Evolutionary conservation across 2,888 invertebrate species (phyloP), one percentile per base, ranked within the genome.

Genomic region (Flexamia atlantica): DNA sequence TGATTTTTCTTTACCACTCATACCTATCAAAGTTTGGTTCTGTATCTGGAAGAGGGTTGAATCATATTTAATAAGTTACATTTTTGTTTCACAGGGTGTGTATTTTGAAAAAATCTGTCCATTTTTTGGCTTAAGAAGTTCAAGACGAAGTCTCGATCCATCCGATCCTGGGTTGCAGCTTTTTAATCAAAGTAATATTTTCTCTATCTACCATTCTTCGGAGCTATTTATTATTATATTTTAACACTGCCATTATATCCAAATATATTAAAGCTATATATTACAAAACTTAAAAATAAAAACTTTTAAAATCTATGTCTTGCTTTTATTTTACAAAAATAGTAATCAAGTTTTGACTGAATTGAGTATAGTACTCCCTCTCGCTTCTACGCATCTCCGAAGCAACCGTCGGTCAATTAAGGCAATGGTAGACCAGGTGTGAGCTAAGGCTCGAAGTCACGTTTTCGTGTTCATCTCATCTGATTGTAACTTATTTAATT

Each of bases 351-450:
- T 72, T 72, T 72, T 32, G n/a, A 30, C 20, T 72, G 30, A n/a
- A 50, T 28, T 1, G n/a, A n/a, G n/a, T n/a, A n/a, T n/a, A n/a
- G 76, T 79, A 57, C 20, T 79, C 79, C 79, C 36, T 50, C 32
- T 57, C 20, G n/a, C 79, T 79, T 79, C 79, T 57, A 25, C 3
- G 53, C 79, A 3, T n/a, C 50, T 36, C 36, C 10, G 7, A 50
- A 76, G 42, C n/a, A n/a, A 79, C 25, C 53, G 14, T 53, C 30
- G 23, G 79, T 79, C 79, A 79, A 79, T 79, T 79, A 79, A 79
- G 79, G 79, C 79, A 79, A 32, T 53, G 76, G 79, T 53, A 79
- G 79, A 57, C 25, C 30, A 30, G 79, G 57, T 57, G 30, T 79
- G 79, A 17, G 57, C 57, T 57, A 3, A 25, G 36, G 17, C 25